Conservation (phyloP, 1,140 invertebrate genomes). For the Xylocopa sonorina region DNA sequence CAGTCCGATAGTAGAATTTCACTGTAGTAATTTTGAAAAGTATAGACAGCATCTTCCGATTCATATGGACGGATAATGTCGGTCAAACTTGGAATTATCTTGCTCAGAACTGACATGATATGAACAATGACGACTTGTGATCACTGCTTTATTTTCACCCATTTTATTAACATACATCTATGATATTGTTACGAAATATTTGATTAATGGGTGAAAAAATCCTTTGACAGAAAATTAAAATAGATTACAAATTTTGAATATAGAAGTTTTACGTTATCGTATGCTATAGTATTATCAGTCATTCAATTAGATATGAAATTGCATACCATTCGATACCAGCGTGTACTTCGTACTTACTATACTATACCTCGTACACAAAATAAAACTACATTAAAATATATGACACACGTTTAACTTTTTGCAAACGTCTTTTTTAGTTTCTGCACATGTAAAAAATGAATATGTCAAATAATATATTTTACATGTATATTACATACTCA, state of each 20-base stretch:
- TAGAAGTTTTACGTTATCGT: constrained; percentile 1
- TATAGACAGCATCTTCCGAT: constrained; percentile 50
- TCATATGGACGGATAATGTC: constrained; percentile 36
- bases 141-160: constrained; percentile 31
- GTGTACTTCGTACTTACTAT: constrained; percentile 10
- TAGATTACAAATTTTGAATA: constrained; percentile 30
- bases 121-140: constrained; percentile 3
- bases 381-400: constrained; percentile 6
- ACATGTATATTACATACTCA: neutral
- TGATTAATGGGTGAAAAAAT: constrained; percentile 21
- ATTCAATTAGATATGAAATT: neutral
- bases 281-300: neutral
- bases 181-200: constrained; percentile 34
- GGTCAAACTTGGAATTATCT: constrained; percentile 21
- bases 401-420: constrained; percentile 28
- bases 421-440: neutral
- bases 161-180: constrained; percentile 50
- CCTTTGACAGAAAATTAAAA: neutral
- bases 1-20: constrained; percentile 23
- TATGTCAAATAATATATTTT: neutral
- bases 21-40: constrained; percentile 35
- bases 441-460: constrained; percentile 26
- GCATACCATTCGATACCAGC: neutral
- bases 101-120: constrained; percentile 47
- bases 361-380: neutral